Conservation (phyloP, 2,113 vertebrate species). For the Thalassoma bifasciatum region DNA sequence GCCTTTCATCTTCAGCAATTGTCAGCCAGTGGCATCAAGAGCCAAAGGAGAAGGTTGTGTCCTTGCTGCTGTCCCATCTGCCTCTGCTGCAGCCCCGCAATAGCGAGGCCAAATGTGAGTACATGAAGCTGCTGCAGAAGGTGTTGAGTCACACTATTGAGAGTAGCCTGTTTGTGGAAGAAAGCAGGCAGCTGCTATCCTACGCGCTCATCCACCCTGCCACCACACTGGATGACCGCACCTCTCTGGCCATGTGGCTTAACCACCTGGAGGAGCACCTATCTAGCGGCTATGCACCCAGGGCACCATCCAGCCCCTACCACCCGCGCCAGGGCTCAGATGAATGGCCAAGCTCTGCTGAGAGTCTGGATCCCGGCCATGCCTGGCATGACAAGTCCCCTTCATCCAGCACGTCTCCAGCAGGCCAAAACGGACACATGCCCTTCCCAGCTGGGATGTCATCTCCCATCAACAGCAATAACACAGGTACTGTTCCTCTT, state of each 20-base stretch:
- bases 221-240: conserved; percentile 95
- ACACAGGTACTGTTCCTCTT: conserved; percentile 80
- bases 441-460: conserved; percentile 87
- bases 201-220: conserved; percentile 97
- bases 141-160: conserved; percentile 95
- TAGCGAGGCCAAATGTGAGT: conserved; percentile 93
- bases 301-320: conserved; percentile 83
- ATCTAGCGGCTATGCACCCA: conserved; percentile 83
- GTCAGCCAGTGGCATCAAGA: conserved; percentile 96
- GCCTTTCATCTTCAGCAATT: conserved; percentile 79
- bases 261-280: conserved; percentile 94
- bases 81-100: conserved; percentile 95
- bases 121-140: conserved; percentile 96
- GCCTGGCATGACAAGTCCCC: conserved; percentile 90
- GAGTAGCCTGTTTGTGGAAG: conserved; percentile 95
- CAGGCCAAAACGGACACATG: conserved; percentile 91
- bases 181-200: conserved; percentile 94
- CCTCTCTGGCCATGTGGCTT: conserved; percentile 92
- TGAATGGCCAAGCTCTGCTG: conserved; percentile 88
- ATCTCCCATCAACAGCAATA: conserved; percentile 88
- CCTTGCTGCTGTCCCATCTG: conserved; percentile 91
- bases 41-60: conserved; percentile 92
- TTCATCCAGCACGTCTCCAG: conserved; percentile 81
- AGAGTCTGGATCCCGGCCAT: conserved; percentile 84
- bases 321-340: conserved; percentile 91